These are phyloP conservation scores for Lasioglossum oenotherae DNA, from an alignment of 2,888 invertebrate genomes.

Conservation along the genomic window DNA sequence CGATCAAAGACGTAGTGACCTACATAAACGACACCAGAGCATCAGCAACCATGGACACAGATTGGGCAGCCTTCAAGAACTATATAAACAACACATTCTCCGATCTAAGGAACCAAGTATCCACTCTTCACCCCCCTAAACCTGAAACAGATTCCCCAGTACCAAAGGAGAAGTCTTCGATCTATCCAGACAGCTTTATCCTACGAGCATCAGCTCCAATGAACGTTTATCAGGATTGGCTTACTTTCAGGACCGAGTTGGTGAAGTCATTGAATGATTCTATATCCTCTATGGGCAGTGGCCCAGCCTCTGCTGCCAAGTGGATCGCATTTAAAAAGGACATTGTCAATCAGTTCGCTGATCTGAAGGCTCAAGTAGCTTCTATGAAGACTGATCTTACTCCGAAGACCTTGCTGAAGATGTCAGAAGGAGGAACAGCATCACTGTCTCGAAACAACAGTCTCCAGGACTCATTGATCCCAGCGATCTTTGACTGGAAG, in stretches of 20 bases:
- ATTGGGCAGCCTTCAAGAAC: conserved; percentile 67
- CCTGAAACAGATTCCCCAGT: not conserved
- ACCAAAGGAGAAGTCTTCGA: not conserved
- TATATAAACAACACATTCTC: conserved; percentile 70
- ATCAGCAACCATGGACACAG: conserved; percentile 39
- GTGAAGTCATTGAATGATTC: conserved; percentile 61
- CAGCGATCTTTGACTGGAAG: conserved; percentile 61
- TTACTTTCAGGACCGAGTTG: conserved; percentile 62
- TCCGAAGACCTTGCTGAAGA: conserved; percentile 23
- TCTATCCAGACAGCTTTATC: conserved; percentile 14
- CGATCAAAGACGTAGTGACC: conserved; percentile 65
- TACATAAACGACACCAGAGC: conserved; percentile 56
- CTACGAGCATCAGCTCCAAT: not conserved
- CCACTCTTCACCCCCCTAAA: conserved; percentile 48
- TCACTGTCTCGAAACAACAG: conserved; percentile 22
- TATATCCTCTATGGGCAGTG: conserved; percentile 51
- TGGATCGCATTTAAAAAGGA: conserved; percentile 64
- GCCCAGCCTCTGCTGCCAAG: conserved; percentile 43
- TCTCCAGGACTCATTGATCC: not conserved
- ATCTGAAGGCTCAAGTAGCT: conserved; percentile 54
- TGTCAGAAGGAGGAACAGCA: not conserved
- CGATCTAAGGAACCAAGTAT: conserved; percentile 68
- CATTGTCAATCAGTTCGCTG: conserved; percentile 50
- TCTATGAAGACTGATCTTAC: conserved; percentile 23
- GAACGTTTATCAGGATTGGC: conserved; percentile 63